Evolutionary conservation across 2,797 vertebrate genomes (phyloP).

Genomic region (Microchirus variegatus): DNA sequence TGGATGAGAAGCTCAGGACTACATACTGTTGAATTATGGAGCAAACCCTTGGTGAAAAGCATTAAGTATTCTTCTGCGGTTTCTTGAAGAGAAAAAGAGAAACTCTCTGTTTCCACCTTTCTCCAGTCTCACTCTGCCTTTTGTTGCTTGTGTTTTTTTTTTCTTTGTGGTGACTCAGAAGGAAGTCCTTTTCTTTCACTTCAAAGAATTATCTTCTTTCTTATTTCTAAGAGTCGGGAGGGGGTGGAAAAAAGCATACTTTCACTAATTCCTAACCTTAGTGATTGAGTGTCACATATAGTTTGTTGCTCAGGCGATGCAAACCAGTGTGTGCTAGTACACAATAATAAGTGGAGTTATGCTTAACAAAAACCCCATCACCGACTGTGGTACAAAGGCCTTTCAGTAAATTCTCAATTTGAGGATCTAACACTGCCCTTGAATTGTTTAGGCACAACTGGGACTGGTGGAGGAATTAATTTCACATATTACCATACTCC

Average conservation of each 20-base stretch:
- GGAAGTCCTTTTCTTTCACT: slow-evolving; percentile 46
- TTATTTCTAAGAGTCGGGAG: slow-evolving; percentile 13
- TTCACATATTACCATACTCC: slow-evolving; percentile 78
- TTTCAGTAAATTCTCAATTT: slow-evolving; percentile 68
- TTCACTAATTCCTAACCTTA: slow-evolving; percentile 51
- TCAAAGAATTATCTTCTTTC: slow-evolving; percentile 42
- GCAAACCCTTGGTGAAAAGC: slow-evolving; percentile 34
- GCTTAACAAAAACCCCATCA: slow-evolving; percentile 58
- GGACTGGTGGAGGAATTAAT: slow-evolving; percentile 73
- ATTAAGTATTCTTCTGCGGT: slow-evolving; percentile 41
- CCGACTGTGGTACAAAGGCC: slow-evolving; percentile 41
- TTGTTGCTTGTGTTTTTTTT: slow-evolving; percentile 42
- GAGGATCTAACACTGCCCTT: slow-evolving; percentile 70
- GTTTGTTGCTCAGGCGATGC: slow-evolving; percentile 43
- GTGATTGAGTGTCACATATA: slow-evolving; percentile 60
- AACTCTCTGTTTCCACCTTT: slow-evolving; percentile 45
- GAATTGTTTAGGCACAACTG: slow-evolving; percentile 73
- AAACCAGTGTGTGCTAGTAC: slow-evolving; percentile 43
- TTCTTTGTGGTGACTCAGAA: slow-evolving; percentile 36
- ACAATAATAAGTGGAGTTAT: slow-evolving; percentile 64
- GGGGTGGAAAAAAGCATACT: slow-evolving; percentile 18
- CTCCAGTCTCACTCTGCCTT: slow-evolving; percentile 21
- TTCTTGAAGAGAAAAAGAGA: slow-evolving; percentile 23
- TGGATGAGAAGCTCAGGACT: slow-evolving; percentile 35
- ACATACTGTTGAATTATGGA: slow-evolving; percentile 68